A percentile compares a stretch with the other conserved stretches of the same genome.
Evolutionary conservation across 2,113 vertebrate species (phyloP).

Genomic region (Strigops habroptila): DNA sequence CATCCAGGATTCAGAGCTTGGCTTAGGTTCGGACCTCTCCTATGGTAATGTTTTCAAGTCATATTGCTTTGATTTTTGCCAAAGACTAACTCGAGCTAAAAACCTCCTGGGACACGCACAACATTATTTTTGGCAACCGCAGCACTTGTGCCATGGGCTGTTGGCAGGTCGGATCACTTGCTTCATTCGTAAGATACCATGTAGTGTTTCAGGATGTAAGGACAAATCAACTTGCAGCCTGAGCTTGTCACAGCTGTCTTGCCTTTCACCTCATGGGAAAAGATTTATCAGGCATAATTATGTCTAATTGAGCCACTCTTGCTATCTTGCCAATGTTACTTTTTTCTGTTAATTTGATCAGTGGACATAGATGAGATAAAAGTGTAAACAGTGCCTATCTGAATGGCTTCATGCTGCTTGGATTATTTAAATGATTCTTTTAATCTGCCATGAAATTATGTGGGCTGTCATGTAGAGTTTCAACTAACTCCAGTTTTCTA

Average conservation of each 20-base stretch:
- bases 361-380: background rate
- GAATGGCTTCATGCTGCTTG: background rate
- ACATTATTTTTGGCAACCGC: background rate
- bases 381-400: background rate
- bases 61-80: background rate
- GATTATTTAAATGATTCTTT: background rate
- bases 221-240: background rate
- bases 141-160: background rate
- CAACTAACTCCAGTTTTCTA: background rate
- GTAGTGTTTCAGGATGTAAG: background rate
- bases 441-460: background rate
- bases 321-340: background rate
- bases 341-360: slow-evolving; percentile 25
- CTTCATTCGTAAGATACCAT: background rate
- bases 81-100: background rate
- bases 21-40: background rate
- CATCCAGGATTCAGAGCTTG: background rate
- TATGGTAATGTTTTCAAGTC: background rate
- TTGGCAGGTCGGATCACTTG: background rate
- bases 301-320: background rate
- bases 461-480: background rate
- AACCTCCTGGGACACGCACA: background rate
- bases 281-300: slow-evolving; percentile 1
- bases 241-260: background rate
- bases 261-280: slow-evolving; percentile 7